phyloP scores from a whole-genome alignment of 1,140 invertebrate species.

The Papilio polytes region DNA sequence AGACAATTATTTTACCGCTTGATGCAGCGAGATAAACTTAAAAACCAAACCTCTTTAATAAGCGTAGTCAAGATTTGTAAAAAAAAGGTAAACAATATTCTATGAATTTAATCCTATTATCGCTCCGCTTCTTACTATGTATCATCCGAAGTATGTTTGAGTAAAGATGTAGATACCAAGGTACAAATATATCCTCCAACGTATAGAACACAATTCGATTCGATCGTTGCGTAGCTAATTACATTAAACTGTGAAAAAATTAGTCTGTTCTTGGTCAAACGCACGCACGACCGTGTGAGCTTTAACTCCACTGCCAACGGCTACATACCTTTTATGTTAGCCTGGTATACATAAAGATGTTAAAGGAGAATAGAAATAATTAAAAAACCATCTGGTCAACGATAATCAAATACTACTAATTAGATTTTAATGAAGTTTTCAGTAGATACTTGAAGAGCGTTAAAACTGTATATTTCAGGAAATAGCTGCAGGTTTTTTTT shows the following conservation, averaged over 20 bases:
- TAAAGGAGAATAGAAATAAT: background rate
- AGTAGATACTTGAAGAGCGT: background rate
- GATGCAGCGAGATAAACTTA: no score
- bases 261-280: conserved; percentile 61
- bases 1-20: no score
- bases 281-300: conserved; percentile 48
- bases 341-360: background rate
- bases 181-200: background rate
- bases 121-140: conserved; percentile 14
- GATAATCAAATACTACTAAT: background rate
- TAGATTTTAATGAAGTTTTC: conserved; percentile 4
- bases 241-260: conserved; percentile 74
- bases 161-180: conserved; percentile 17
- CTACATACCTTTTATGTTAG: background rate
- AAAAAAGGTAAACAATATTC: no score
- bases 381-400: background rate
- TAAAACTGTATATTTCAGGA: background rate
- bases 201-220: conserved; percentile 42
- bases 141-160: background rate
- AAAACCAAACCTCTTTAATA: no score
- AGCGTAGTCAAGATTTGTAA: no score
- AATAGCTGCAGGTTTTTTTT: background rate
- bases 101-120: background rate
- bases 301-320: background rate
- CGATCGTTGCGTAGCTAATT: conserved; percentile 63